Conservation (phyloP, 2,888 invertebrate genomes). For the Dicyrtoma fusca region DNA sequence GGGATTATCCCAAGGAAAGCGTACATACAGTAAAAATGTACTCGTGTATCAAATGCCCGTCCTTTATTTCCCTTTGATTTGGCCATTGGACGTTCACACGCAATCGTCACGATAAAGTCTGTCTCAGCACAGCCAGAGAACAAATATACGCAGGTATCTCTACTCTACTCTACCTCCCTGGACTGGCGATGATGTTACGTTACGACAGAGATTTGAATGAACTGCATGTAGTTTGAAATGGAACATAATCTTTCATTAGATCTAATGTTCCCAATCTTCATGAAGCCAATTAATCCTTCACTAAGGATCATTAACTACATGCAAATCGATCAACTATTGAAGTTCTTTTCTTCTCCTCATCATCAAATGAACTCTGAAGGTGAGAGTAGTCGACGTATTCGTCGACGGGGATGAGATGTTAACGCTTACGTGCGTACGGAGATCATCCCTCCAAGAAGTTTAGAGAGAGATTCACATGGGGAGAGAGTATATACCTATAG, state of each 20-base stretch:
- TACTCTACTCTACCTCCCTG: no score
- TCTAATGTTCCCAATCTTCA: constrained; percentile 21
- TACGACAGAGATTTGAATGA: no score
- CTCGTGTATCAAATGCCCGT: constrained; percentile 3
- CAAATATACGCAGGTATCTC: no score
- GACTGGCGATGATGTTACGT: no score
- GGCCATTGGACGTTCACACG: constrained; percentile 20
- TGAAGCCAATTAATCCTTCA: constrained; percentile 34
- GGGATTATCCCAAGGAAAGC: no score
- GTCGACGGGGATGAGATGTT: not conserved
- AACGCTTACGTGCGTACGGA: not conserved
- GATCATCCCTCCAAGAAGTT: no score
- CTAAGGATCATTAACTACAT: constrained; percentile 31
- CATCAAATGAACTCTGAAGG: not conserved
- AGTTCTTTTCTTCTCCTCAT: not conserved
- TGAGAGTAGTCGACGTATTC: not conserved
- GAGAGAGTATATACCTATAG: no score
- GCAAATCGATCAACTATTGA: constrained; percentile 29
- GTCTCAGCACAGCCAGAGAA: not conserved
- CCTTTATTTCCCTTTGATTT: no score
- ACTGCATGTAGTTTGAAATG: no score
- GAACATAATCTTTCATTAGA: constrained; percentile 11
- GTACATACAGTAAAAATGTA: not conserved
- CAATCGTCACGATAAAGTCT: constrained; percentile 8
- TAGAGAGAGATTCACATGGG: no score